Evolutionary conservation across 2,113 vertebrate genomes (phyloP).

Genomic region (Microtus montanus): DNA sequence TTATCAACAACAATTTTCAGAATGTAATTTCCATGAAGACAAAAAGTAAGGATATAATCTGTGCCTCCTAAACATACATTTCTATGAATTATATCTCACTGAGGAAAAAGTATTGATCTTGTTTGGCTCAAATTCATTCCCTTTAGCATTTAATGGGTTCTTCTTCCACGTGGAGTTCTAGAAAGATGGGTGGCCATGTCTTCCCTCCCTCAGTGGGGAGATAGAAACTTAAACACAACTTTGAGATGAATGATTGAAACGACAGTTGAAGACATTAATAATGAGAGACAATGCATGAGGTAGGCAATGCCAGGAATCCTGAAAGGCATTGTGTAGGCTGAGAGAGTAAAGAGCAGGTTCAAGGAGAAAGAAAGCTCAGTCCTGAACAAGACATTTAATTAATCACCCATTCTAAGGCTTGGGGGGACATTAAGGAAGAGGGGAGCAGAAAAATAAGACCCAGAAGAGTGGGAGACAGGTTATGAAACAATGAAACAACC

Average conservation of each 20-base stretch:
- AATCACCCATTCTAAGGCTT: background rate
- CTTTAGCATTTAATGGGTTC: background rate
- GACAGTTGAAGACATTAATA: background rate
- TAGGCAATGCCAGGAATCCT: background rate
- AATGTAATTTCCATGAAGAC: constrained; percentile 8
- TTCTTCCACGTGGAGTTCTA: background rate
- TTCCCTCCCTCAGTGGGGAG: background rate
- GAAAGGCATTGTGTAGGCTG: background rate
- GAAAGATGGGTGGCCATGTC: background rate
- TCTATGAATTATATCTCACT: background rate
- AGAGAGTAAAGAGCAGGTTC: background rate
- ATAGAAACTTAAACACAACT: background rate
- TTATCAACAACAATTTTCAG: background rate
- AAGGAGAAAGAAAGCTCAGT: background rate
- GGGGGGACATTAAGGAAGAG: too few relatives aligned
- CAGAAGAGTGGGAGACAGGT: background rate
- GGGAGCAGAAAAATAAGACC: too few relatives aligned
- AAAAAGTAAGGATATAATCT: background rate
- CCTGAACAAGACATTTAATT: background rate
- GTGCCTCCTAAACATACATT: background rate
- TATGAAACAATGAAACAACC: too few relatives aligned
- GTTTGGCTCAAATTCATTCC: constrained; percentile 42
- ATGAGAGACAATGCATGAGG: background rate
- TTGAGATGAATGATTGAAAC: background rate
- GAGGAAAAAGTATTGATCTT: constrained; percentile 21